Evolutionary conservation across 2,797 vertebrate genomes (phyloP), one percentile per base, ranked within the genome.

Genomic region (Agapornis canus): DNA sequence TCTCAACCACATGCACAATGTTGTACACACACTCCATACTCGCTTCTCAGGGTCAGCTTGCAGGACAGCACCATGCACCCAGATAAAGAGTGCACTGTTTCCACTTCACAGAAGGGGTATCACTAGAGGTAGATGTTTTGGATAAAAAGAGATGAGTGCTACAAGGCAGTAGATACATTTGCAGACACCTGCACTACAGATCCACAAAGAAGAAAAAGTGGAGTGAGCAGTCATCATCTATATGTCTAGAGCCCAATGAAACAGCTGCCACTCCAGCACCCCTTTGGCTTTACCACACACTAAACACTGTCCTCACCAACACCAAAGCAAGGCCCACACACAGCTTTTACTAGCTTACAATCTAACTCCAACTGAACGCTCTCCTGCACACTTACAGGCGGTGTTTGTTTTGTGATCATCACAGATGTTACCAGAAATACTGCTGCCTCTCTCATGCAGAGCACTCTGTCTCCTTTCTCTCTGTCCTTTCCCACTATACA

Each of bases 1-100:
- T 26, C 47, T 65, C 37, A 57, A 26, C 15, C 22, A 32, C 2
- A 0, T 0, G 2, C 45, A 72, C 5, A 1, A 11, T 3, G 12
- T 4, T 45, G 23, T 16, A 52, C 11, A 8, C 13, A 15, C n/a
- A 2, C 29, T 25, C 47, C 43, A 17, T 0, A 3, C 31, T 59
- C 11, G 4, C 25, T 47, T 47, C 29, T 57, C 20, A 52, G 35
- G 21, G 20, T 25, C 7, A 1, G 22, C 47, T 60, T 76, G 45
- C 52, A 85, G 59, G 47, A 68, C 7, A 11, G 49, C 17, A 82
- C 16, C 60, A 61, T 49, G 20, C 17, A 25, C 13, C 11, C 11
- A 29, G 17, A 68, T 13, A 39, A 68, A 49, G 35, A 32, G 31
- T 0, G 3, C 32, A 9, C 21, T 32, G 20, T 9, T 90, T 37